A percentile compares a stretch with the other conserved stretches of the same genome.
These are phyloP conservation scores for Coranthus polyacanthus DNA, from an alignment of 2,797 vertebrate genomes.

Conservation along the genomic window DNA sequence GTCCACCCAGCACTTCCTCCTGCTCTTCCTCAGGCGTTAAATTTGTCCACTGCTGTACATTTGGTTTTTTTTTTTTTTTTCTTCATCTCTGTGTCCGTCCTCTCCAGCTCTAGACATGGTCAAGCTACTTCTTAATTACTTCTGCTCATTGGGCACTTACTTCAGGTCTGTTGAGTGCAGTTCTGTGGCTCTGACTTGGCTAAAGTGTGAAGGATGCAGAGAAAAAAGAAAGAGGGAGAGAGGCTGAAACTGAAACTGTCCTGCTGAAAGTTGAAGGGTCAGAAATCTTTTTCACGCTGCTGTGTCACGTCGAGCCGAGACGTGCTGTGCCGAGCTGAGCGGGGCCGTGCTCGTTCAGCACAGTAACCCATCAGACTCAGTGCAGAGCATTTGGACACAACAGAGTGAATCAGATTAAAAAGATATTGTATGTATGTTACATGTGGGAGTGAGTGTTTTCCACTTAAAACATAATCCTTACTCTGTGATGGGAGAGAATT, in stretches of 20 bases:
- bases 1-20: conserved; percentile 76
- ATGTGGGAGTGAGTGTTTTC: conserved; percentile 49
- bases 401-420: conserved; percentile 13
- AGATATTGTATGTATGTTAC: conserved; percentile 31
- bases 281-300: conserved; percentile 46
- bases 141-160: conserved; percentile 58
- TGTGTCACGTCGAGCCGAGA: conserved; percentile 31
- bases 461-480: conserved; percentile 63
- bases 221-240: conserved; percentile 6
- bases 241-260: conserved; percentile 50
- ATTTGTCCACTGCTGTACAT: conserved; percentile 58
- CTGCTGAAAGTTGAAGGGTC: conserved; percentile 70
- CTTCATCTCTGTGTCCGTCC: conserved; percentile 44
- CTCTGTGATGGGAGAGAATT: conserved; percentile 72
- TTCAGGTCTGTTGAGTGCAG: conserved; percentile 52
- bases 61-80: conserved; percentile 6
- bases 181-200: conserved; percentile 44
- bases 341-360: conserved; percentile 22
- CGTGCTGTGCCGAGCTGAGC: conserved; percentile 15
- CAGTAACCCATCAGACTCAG: conserved; percentile 17
- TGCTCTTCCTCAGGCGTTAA: conserved; percentile 75
- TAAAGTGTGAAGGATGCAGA: conserved; percentile 31
- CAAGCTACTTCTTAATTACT: conserved; percentile 61
- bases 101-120: conserved; percentile 38
- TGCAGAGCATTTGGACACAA: conserved; percentile 25